Percentiles rank a stretch among this genome's conserved stretches.
These are phyloP conservation scores for Fistularia tabacaria DNA, from an alignment of 2,797 vertebrate species.

Conservation along the genomic window DNA sequence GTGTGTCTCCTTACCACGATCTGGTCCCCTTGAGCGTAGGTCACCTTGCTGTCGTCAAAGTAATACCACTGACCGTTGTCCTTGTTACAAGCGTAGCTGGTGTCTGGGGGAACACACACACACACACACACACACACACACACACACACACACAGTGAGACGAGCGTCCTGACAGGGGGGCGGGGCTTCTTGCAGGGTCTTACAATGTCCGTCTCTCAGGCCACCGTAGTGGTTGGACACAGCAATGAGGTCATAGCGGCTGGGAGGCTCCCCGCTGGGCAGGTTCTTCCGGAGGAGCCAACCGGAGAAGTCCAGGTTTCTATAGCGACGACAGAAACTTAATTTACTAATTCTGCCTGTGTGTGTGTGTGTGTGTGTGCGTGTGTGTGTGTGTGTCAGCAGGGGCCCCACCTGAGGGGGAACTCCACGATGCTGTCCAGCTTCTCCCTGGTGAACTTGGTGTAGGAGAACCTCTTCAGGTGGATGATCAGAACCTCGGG, in stretches of 20 bases:
- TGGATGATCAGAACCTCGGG: slow-evolving; percentile 87
- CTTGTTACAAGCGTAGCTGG: slow-evolving; percentile 85
- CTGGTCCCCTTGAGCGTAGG: slow-evolving; percentile 79
- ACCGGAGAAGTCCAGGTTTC: slow-evolving; percentile 82
- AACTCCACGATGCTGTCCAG: slow-evolving; percentile 87
- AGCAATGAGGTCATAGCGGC: slow-evolving; percentile 86
- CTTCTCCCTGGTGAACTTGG: slow-evolving; percentile 85
- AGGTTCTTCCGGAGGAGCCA: slow-evolving; percentile 78
- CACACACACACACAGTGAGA: neutral
- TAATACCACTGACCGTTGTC: slow-evolving; percentile 87
- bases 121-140: slow-evolving; percentile 2
- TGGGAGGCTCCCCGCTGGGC: slow-evolving; percentile 71
- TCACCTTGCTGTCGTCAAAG: slow-evolving; percentile 88
- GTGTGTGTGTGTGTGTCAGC: neutral
- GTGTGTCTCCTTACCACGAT: slow-evolving; percentile 84
- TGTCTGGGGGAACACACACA: slow-evolving; percentile 68
- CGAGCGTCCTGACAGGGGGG: no score
- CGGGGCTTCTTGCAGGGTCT: neutral
- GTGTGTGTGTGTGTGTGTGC: neutral
- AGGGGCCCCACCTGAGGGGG: slow-evolving; percentile 74
- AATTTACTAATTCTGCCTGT: neutral
- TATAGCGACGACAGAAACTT: slow-evolving; percentile 41
- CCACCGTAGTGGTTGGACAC: slow-evolving; percentile 89
- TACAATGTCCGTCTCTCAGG: slow-evolving; percentile 87
- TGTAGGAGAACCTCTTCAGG: slow-evolving; percentile 88